Conservation (phyloP, 2,888 invertebrate species). For the Latrodectus hesperus region DNA sequence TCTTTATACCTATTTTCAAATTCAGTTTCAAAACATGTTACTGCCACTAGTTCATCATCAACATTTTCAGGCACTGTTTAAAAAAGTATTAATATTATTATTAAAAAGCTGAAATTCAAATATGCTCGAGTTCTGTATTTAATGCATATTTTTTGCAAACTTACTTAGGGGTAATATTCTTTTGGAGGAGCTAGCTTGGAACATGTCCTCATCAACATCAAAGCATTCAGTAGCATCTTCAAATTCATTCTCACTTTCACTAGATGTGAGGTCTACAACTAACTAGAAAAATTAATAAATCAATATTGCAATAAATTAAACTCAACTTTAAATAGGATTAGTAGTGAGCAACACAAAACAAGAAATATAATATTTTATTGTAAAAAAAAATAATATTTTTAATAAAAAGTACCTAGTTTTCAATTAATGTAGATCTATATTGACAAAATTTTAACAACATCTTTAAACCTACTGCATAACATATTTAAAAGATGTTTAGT, state of each 20-base stretch:
- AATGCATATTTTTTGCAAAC: conserved; percentile 72
- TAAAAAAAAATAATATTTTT: no score
- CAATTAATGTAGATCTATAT: no score
- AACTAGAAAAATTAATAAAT: conserved; percentile 4
- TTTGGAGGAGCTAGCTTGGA: conserved; percentile 84
- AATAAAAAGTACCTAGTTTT: no score
- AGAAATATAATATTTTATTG: no score
- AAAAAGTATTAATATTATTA: conserved; percentile 10
- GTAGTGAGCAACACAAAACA: no score
- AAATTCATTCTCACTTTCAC: conserved; percentile 80
- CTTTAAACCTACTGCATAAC: no score
- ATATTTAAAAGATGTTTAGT: no score
- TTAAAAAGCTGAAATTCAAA: not conserved
- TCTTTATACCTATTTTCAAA: conserved; percentile 80
- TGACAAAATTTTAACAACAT: no score
- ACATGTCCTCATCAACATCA: conserved; percentile 90
- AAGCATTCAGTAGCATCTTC: conserved; percentile 89
- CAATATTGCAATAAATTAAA: no score
- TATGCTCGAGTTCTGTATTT: not conserved
- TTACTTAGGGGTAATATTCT: conserved; percentile 86
- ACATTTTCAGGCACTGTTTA: conserved; percentile 88
- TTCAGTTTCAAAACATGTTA: conserved; percentile 89
- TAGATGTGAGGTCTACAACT: conserved; percentile 70
- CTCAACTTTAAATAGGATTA: no score
- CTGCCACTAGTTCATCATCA: conserved; percentile 88